These are phyloP conservation scores for Drosophila ustulata DNA, from an alignment of 2,888 invertebrate genomes.

Conservation along the genomic window DNA sequence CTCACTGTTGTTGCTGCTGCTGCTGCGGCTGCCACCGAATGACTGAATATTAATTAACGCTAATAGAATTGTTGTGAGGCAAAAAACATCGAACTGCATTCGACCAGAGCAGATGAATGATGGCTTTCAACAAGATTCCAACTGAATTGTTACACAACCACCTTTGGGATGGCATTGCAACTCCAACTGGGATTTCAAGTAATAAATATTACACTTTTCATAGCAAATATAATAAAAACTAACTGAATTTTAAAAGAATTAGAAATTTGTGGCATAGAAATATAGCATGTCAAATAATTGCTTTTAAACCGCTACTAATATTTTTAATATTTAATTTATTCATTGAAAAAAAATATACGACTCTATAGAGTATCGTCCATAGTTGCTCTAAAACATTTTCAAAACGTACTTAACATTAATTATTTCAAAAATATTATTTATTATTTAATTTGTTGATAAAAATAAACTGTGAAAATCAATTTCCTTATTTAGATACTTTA, in stretches of 20 bases:
- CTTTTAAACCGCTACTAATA: no score
- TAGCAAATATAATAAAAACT: no score
- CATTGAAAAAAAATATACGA: no score
- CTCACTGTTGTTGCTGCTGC: conserved; percentile 54
- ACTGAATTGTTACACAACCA: conserved; percentile 27
- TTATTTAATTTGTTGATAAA: neutral
- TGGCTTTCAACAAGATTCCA: conserved; percentile 55
- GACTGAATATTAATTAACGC: conserved; percentile 76
- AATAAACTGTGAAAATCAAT: neutral
- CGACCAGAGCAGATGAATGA: conserved; percentile 58
- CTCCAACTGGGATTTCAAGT: neutral
- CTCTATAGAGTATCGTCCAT: no score
- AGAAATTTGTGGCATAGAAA: no score
- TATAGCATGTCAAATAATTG: no score
- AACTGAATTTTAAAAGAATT: no score
- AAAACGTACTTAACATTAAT: no score
- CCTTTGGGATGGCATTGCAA: neutral
- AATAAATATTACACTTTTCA: neutral
- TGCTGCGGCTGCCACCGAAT: conserved; percentile 46
- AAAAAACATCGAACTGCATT: conserved; percentile 54
- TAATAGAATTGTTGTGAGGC: conserved; percentile 69
- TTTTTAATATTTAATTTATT: no score
- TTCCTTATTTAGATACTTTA: no score
- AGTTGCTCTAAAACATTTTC: no score
- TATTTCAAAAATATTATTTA: neutral